Evolutionary conservation across 2,797 vertebrate species (phyloP).

Genomic region (Vipera ursinii): DNA sequence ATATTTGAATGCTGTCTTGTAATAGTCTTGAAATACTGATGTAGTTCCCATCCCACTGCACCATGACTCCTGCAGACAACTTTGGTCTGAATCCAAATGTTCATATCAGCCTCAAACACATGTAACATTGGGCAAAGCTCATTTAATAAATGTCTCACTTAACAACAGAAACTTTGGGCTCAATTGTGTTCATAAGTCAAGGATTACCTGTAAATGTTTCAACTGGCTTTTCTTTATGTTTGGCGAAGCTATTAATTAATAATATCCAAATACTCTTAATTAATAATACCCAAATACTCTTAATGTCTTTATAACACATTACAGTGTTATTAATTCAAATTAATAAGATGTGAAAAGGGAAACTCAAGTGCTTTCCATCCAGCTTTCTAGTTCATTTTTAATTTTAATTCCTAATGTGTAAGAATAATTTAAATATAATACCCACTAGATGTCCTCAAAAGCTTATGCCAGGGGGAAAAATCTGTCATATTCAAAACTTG

Average conservation of each 20-base stretch:
- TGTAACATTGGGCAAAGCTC: not conserved
- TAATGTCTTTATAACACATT: not conserved
- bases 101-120: not conserved
- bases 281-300: not conserved
- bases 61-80: not conserved
- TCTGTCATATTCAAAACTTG: not conserved
- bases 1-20: too few species aligned
- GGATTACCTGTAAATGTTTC: not conserved
- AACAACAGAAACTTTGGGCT: not conserved
- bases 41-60: not conserved
- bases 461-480: not conserved
- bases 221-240: not conserved
- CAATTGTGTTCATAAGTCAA: not conserved
- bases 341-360: not conserved
- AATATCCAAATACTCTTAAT: not conserved
- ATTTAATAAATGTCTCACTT: not conserved
- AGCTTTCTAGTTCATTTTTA: not conserved
- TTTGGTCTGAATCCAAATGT: not conserved
- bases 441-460: slow-evolving; percentile 31
- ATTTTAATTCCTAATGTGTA: not conserved
- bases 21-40: not conserved
- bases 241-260: not conserved
- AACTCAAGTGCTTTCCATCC: not conserved
- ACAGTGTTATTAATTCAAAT: not conserved
- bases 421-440: not conserved